phyloP scores from a whole-genome alignment of 2,888 invertebrate species.

The Meteorus cinctellus region DNA sequence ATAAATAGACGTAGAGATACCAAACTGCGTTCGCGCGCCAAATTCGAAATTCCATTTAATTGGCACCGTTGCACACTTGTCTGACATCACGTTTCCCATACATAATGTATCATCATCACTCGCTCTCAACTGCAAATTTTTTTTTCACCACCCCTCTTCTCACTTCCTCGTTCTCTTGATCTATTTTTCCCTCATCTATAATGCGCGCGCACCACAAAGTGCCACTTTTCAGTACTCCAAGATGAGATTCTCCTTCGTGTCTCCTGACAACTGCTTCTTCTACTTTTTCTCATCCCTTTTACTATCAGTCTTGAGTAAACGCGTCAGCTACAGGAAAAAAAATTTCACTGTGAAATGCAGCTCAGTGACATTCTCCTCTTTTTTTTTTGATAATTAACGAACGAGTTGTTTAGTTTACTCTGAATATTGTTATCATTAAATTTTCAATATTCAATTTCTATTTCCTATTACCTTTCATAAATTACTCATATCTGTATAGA shows the following conservation, averaged over 20 bases:
- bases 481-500: too few relatives aligned
- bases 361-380: too few relatives aligned
- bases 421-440: too few relatives aligned
- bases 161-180: not conserved
- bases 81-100: slow-evolving; percentile 42
- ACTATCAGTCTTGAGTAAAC: not conserved
- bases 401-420: too few relatives aligned
- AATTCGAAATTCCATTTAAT: slow-evolving; percentile 58
- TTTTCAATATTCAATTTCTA: too few relatives aligned
- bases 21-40: slow-evolving; percentile 18
- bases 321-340: not conserved
- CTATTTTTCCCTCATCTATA: not conserved
- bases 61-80: slow-evolving; percentile 43
- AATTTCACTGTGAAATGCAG: too few relatives aligned
- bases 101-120: slow-evolving; percentile 53
- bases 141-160: not conserved
- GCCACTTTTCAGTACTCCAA: not conserved
- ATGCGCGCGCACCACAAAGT: not conserved
- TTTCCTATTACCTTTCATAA: too few relatives aligned
- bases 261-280: too few relatives aligned
- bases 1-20: not conserved
- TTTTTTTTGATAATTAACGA: too few relatives aligned
- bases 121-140: not conserved
- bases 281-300: not conserved
- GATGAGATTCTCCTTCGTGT: not conserved